Conservation (phyloP, 2,113 vertebrate genomes). For the Toxotes jaculatrix region DNA sequence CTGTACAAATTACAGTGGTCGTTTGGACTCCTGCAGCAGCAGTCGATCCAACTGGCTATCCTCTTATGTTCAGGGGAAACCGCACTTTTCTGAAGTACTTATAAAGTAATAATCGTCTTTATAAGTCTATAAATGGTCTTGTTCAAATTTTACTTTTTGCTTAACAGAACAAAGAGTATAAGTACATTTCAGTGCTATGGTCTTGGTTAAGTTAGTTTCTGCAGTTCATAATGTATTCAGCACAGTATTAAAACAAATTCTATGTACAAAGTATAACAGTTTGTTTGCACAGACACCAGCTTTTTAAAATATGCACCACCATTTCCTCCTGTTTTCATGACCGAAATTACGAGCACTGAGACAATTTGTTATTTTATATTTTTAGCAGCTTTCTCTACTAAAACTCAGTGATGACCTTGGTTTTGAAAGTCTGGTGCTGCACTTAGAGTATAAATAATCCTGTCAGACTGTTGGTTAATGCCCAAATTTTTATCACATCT, state of each 20-base stretch:
- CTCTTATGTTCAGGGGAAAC: slow-evolving; percentile 7
- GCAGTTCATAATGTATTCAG: neutral
- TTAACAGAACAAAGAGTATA: slow-evolving; percentile 3
- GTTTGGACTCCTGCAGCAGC: slow-evolving; percentile 34
- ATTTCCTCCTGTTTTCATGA: slow-evolving; percentile 34
- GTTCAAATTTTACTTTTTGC: neutral
- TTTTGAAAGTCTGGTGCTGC: slow-evolving; percentile 44
- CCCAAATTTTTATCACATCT: slow-evolving; percentile 33
- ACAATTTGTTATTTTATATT: slow-evolving; percentile 33
- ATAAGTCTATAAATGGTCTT: neutral
- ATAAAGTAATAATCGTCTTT: neutral
- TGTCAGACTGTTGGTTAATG: slow-evolving; percentile 43
- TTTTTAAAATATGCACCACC: slow-evolving; percentile 10
- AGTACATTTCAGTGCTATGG: neutral
- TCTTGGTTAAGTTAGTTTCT: neutral
- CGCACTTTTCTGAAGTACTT: neutral
- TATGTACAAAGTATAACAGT: neutral
- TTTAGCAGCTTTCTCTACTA: slow-evolving; percentile 22
- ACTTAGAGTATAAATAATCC: slow-evolving; percentile 52
- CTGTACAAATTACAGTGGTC: slow-evolving; percentile 39
- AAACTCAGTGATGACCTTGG: slow-evolving; percentile 27
- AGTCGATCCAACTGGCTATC: slow-evolving; percentile 19
- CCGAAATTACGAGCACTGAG: slow-evolving; percentile 29
- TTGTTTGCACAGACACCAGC: slow-evolving; percentile 17
- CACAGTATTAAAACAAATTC: neutral